Conservation (phyloP, 2,888 invertebrate species). For the Sipha maydis region DNA sequence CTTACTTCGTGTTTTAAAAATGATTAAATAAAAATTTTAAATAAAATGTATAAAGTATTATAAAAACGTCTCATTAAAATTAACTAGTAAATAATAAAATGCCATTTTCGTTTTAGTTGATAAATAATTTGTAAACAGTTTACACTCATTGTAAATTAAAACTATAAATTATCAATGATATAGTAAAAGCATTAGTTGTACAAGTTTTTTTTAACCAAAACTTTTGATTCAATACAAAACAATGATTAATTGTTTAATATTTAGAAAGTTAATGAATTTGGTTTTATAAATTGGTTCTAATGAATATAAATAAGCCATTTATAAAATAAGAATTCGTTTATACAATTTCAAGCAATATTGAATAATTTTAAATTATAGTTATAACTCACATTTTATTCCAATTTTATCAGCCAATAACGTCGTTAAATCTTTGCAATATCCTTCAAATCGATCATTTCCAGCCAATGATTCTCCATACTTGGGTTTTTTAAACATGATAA, state of each 20-base stretch:
- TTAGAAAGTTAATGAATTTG: background rate
- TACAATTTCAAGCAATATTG: background rate
- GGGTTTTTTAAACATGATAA: constrained; percentile 80
- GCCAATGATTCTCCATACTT: constrained; percentile 73
- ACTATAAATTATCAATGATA: background rate
- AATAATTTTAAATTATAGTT: background rate
- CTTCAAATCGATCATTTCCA: constrained; percentile 85
- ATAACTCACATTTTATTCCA: constrained; percentile 83
- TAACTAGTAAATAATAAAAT: background rate
- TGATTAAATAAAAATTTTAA: background rate
- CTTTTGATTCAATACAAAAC: background rate
- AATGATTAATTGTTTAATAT: background rate
- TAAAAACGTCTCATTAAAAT: background rate
- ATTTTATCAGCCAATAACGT: constrained; percentile 82
- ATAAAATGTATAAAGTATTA: background rate
- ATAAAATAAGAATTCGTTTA: background rate
- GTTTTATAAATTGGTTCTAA: background rate
- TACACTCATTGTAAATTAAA: background rate
- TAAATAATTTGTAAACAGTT: background rate
- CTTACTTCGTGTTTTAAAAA: background rate
- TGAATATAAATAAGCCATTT: background rate
- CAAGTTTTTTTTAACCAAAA: background rate
- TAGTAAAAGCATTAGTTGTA: background rate
- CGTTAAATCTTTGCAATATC: constrained; percentile 92
- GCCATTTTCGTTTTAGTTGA: background rate